Evolutionary conservation across 37 sponge, comb jelly and placozoan species (phyloP), one percentile per base, ranked within the genome.

Genomic region (Cladorhizidae sp.): DNA sequence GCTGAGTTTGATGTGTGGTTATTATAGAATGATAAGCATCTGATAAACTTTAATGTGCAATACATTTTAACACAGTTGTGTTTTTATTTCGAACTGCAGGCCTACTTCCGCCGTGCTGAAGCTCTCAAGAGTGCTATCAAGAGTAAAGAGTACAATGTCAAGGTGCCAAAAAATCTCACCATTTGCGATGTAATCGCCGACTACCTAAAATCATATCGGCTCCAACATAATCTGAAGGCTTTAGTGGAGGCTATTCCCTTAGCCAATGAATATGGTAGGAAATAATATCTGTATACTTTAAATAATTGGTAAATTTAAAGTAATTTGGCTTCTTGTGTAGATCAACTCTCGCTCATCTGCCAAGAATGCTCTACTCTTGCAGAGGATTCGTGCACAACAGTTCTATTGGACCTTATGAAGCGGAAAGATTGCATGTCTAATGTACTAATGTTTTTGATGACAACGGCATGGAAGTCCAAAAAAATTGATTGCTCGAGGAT

Each of bases 61-160:
- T n/a, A n/a, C n/a, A n/a, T n/a, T n/a, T n/a, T n/a, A n/a, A n/a
- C n/a, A n/a, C n/a, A n/a, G n/a, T n/a, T n/a, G n/a, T n/a, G n/a
- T n/a, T n/a, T 45, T 45, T 45, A 12, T 45, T 45, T 45, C 25
- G 3, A 22, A 22, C 22, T 29, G 25, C 39, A 84, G 85, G 77
- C 77, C 0, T 84, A 64, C 7, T 35, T 64, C 33, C 69, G 77
- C 40, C 40, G 85, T 39, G 85, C 85, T 21, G 85, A 84, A n/a
- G 57, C 85, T 25, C 62, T 77, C 11, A 85, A 57, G 43, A 68
- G 43, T 23, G 56, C 64, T 17, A 33, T 73, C 9, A 35, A 64
- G 65, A 50, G 26, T 23, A 43, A 62, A 61, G n/a, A 42, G 23
- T 31, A 9, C 9, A 9, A 9, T 12, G 49, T 45, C 49, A 33